Evolutionary conservation across 2,113 vertebrate genomes (phyloP).

Genomic region (Engraulis encrasicolus): DNA sequence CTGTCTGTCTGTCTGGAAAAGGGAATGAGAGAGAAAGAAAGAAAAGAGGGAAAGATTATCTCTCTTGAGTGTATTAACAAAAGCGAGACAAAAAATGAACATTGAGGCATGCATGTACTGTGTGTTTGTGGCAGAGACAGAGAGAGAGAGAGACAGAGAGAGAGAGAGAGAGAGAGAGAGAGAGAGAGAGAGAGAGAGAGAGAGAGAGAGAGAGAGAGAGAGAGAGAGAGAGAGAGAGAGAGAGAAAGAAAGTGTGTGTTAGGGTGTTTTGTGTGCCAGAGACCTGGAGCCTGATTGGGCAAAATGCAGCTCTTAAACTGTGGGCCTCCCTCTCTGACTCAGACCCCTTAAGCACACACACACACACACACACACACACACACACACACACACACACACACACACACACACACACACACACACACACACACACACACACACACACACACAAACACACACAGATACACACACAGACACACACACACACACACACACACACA

Average conservation of each 20-base stretch:
- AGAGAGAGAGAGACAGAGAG: not conserved
- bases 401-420: not conserved
- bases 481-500: not conserved
- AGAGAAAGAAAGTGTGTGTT: not conserved
- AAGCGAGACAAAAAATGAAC: too few species aligned
- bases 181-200: not conserved
- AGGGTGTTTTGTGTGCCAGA: not conserved
- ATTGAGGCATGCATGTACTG: too few species aligned
- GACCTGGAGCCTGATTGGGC: not conserved
- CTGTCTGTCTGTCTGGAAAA: too few species aligned
- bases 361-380: not conserved
- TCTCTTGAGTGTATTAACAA: too few species aligned
- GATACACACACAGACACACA: not conserved
- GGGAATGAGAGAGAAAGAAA: too few species aligned
- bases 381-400: not conserved
- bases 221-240: not conserved
- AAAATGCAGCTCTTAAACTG: not conserved
- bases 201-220: not conserved
- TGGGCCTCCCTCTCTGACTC: constrained; percentile 1
- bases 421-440: not conserved
- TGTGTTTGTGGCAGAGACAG: not conserved
- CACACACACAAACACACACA: not conserved
- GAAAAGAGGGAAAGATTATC: too few species aligned
- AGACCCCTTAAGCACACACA: not conserved
- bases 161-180: not conserved